Base-by-base conservation (phyloP, 2,888 invertebrate species). In the Plusia festucae region DNA sequence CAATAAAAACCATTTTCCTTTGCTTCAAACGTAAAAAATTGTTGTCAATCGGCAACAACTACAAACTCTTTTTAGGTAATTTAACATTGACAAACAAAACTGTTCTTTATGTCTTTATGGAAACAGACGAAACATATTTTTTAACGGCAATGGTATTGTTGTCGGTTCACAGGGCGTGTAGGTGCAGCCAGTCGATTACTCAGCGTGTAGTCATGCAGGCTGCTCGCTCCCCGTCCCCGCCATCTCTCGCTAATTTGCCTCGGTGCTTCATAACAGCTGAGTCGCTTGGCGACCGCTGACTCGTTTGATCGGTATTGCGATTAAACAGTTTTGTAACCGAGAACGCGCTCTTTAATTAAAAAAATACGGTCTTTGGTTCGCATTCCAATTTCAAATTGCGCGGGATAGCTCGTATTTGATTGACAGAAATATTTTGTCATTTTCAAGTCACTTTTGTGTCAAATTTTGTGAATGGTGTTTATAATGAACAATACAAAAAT, bases 121-220 rank as follows among this genome's bases (percentile, higher is more conserved):
- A 65, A 66, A 77, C 60, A 70, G 75, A 55, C 69, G 30, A 40
- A 58, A 16, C 49, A 51, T 51, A 66, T 68, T 61, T 64, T 22
- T 49, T 63, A 64, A 44, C 57, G 56, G 70, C 56, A 79, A 70
- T 69, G 20, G 52, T 77, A 70, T 76, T 68, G 59, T 76, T 62
- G 79, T 72, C 55, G 81, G 84, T 85, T 86, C 81, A 78, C 85
- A 83, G 84, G 85, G 83, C 84, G 85, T 85, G 88, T 91, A 91
- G 91, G 90, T 91, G 91, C 91, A 90, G 85, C 82, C 82, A 84
- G 87, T 86, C 82, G 89, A 90, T 93, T 92, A 93, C 86, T 93
- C 93, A 93, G 88, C 87, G 85, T 72, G 83, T 83, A 92, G 91
- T 91, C 91, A 93, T 91, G 90, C 91, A 89, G 89, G 89, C 88